Evolutionary conservation across 2,113 vertebrate species (phyloP).

Genomic region (Acanthochromis polyacanthus): DNA sequence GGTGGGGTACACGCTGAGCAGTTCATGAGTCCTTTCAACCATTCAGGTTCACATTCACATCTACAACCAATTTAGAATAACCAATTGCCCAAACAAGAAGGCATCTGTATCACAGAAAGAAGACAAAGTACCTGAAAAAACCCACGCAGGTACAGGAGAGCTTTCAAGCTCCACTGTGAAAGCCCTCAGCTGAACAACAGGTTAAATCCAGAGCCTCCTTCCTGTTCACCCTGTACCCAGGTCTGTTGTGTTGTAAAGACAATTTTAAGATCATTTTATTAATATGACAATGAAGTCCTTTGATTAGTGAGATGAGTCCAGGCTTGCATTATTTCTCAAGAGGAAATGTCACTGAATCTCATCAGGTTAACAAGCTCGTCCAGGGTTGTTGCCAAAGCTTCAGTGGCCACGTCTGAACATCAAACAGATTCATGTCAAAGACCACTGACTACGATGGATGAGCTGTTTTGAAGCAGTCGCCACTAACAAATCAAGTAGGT

Average conservation of each 20-base stretch:
- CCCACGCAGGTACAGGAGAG: too few relatives aligned
- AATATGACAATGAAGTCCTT: background rate
- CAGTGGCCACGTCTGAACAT: background rate
- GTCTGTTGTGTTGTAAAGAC: background rate
- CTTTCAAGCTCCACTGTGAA: too few relatives aligned
- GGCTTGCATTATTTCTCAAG: background rate
- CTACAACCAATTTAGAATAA: too few relatives aligned
- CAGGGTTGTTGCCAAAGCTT: background rate
- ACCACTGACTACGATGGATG: background rate
- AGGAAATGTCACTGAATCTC: background rate
- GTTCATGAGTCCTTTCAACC: too few relatives aligned
- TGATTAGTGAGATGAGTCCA: background rate
- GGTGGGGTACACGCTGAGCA: too few relatives aligned
- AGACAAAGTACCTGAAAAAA: too few relatives aligned
- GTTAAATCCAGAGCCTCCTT: background rate
- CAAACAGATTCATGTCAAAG: background rate
- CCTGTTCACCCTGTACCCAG: background rate
- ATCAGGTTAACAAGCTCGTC: background rate
- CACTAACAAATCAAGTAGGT: constrained; percentile 4
- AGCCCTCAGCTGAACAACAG: background rate
- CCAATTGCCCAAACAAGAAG: too few relatives aligned
- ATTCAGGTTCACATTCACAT: too few relatives aligned
- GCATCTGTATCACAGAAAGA: too few relatives aligned
- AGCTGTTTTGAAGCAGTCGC: background rate
- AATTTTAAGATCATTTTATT: background rate